Base-by-base conservation (phyloP, 1,140 invertebrate genomes). In the Gonatopus flavifemur region DNA sequence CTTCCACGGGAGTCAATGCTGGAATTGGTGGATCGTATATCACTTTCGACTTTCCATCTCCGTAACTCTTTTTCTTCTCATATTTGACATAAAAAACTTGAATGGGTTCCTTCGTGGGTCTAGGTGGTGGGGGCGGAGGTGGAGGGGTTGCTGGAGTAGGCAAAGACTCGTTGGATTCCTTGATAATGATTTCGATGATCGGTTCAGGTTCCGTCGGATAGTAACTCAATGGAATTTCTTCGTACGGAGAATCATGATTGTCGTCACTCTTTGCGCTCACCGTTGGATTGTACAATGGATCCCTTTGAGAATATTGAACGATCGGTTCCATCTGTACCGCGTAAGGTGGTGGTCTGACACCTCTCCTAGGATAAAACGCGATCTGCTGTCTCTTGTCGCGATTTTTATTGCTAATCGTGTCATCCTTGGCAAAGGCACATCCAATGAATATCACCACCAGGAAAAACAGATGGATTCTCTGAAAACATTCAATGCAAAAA, bases 31-130 rank as follows among this genome's bases (percentile, higher is more conserved):
- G 78, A 43, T 92, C 90, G 57, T 91, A 89, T 16, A 91, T 80
- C 3, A 92, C 83, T 48, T 85, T 82, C 31, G 87, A 81, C 42
- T 88, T 84, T 1, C 80, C 80, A 9, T 79, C 74, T 2, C 82
- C 82, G 59, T 69, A 79, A 8, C 59, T 78, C 62, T 74, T 81
- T 66, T 77, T 88, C 69, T 92, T 91, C 55, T 91, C 88, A 64
- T 93, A 93, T 68, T 92, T 92, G 0, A 93, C 90, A 62, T 93
- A 93, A 67, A 91, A 93, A 3, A 93, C 91, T 61, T 93, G 90
- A 36, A 93, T 88, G 10, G 90, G 89, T 66, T 91, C 88, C 66
- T 89, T 90, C 52, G 85, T 85, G 56, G 86, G 84, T 42, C 78
- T 80, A 38, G 77, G 81, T 43, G 73, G 70, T 1, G 81, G 76